Conservation (phyloP, 1,140 invertebrate species). For the Panagrolaimus sp. region DNA sequence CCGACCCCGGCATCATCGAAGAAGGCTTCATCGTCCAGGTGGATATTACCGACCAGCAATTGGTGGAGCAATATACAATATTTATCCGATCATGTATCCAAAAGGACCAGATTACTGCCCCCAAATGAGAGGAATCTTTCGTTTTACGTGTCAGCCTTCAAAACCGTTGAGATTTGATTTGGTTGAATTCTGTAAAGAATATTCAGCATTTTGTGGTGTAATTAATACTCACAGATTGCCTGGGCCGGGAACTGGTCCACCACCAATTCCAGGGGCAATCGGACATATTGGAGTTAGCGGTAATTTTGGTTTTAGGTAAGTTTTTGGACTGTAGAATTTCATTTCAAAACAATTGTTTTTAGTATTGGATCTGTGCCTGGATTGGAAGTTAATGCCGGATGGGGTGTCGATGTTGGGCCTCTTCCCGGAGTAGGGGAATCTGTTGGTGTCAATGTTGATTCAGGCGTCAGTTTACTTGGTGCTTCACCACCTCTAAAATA, state of each 20-base stretch:
- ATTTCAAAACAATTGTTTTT: no score
- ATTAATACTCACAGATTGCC: slow-evolving; percentile 36
- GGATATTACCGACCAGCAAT: not conserved
- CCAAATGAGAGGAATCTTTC: slow-evolving; percentile 31
- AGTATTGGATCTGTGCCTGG: slow-evolving; percentile 36
- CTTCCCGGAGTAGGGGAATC: slow-evolving; percentile 38
- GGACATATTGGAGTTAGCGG: slow-evolving; percentile 38
- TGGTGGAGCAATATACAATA: not conserved
- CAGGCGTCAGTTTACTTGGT: slow-evolving; percentile 1
- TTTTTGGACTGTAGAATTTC: no score
- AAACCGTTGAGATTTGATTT: slow-evolving; percentile 39
- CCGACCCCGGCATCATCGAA: not conserved
- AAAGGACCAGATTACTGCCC: slow-evolving; percentile 32
- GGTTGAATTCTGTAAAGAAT: slow-evolving; percentile 43
- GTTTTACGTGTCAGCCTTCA: slow-evolving; percentile 39
- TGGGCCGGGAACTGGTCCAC: slow-evolving; percentile 31
- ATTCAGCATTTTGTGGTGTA: slow-evolving; percentile 29
- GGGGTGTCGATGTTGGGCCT: slow-evolving; percentile 41
- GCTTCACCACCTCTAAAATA: slow-evolving; percentile 29
- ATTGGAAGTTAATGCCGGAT: slow-evolving; percentile 35
- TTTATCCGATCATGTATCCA: slow-evolving; percentile 32
- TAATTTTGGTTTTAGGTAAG: slow-evolving; percentile 27
- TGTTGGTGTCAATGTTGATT: slow-evolving; percentile 31
- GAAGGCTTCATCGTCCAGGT: not conserved
- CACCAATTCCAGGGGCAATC: slow-evolving; percentile 9